These are phyloP conservation scores for Malurus splendens DNA, from an alignment of 2,797 vertebrate species.

Conservation along the genomic window DNA sequence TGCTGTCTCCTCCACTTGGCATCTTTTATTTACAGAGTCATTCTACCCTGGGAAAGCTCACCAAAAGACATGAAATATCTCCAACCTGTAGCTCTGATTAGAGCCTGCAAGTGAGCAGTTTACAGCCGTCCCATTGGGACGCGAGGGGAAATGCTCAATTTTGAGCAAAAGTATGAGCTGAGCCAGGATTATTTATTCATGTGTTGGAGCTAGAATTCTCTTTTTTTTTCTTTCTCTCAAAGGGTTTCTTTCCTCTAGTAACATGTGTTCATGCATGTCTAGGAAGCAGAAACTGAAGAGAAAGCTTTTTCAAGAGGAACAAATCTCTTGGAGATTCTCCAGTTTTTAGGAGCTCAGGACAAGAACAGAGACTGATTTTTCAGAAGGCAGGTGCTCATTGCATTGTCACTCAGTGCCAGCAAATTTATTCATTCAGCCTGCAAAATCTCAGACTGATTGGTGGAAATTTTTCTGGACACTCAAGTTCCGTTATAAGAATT, in stretches of 20 bases:
- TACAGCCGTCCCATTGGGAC: background rate
- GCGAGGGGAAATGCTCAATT: slow-evolving; percentile 5
- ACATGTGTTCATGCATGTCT: background rate
- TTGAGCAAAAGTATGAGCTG: background rate
- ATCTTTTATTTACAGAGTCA: background rate
- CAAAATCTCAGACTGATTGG: background rate
- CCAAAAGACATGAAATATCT: background rate
- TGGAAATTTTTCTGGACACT: background rate
- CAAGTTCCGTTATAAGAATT: background rate
- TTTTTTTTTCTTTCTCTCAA: background rate
- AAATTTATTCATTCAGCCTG: background rate
- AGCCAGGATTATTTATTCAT: slow-evolving; percentile 29
- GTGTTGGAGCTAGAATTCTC: background rate
- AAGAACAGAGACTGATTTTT: background rate
- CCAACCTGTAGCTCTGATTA: background rate
- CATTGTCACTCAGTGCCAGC: background rate
- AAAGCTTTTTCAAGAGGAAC: background rate
- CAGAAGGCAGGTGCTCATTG: background rate
- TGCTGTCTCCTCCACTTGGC: background rate
- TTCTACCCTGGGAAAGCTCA: background rate
- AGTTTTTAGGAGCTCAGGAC: background rate
- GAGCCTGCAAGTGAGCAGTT: background rate
- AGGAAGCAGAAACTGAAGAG: background rate
- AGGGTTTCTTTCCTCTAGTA: background rate
- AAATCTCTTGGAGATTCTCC: background rate